Base-by-base conservation (phyloP, 2,113 vertebrate genomes). In the Phyllostomus hastatus region DNA sequence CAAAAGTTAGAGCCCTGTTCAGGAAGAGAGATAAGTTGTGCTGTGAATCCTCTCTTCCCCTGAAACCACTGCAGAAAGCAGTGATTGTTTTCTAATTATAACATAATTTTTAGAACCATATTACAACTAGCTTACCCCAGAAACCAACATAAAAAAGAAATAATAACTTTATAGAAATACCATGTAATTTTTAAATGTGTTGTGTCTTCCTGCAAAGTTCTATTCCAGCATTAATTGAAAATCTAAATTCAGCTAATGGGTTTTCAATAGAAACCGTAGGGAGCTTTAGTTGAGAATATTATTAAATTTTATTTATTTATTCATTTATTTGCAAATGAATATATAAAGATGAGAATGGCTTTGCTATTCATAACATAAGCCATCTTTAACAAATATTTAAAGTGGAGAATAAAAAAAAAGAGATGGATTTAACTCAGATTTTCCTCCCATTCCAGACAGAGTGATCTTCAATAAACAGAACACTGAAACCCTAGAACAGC, bases 181-280 rank as follows among this genome's bases (percentile, higher is more conserved):
- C 26, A 16, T 76, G 14, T 17, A 16, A 88, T 96, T 88, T 76
- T 3, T 15, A 2, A 94, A 61, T 94, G 64, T 88, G 95, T 61
- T 52, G 76, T 97, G 43, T 59, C 31, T 97, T 98, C 85, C 52
- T 93, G 24, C 6, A 17, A 57, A 54, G 41, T 50, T 80, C 78
- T 96, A 9, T 80, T 95, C 67, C 84, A 59, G 3, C 35, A 92
- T 73, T 96, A 96, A 96, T 87, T 95, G 91, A 95, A 97, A 54
- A 1, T 52, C 67, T 96, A 85, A 88, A 92, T 95, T 95, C 78
- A 95, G 46, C 46, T 93, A 82, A 94, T 95, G 87, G 78, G 12
- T 89, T 95, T 97, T 91, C 85, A 88, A 20, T 54, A 96, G 66
- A 93, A 97, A 92, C 4, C 31, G 12, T 15, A 48, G 11, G 48